A percentile compares a stretch with the other conserved stretches of the same genome.
phyloP scores from a whole-genome alignment of 2,888 invertebrate genomes.

The Drosophila nr. perissopoda region DNA sequence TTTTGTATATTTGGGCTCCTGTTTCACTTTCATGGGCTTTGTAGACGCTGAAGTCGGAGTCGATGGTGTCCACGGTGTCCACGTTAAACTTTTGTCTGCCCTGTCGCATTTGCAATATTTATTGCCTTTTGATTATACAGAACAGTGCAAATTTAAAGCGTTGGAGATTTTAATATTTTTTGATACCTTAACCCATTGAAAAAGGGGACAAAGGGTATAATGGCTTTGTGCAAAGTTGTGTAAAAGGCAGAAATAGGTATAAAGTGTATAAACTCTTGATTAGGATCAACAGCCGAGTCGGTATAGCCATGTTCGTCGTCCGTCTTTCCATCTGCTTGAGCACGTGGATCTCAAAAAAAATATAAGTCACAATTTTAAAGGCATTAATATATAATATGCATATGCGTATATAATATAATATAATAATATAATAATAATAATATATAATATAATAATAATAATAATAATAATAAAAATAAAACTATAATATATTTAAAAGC shows the following conservation, averaged over 20 bases:
- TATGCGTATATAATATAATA: no score
- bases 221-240: not conserved
- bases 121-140: conserved; percentile 73
- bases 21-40: conserved; percentile 56
- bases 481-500: not conserved
- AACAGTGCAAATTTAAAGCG: conserved; percentile 9
- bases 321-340: no score
- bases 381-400: no score
- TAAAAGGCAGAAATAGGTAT: not conserved
- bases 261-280: not conserved
- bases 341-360: no score
- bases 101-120: conserved; percentile 76
- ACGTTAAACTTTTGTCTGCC: conserved; percentile 65
- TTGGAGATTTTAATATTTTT: not conserved
- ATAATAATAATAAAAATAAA: not conserved
- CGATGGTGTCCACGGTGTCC: conserved; percentile 36
- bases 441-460: not conserved
- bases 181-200: not conserved
- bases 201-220: not conserved
- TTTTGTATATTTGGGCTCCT: conserved; percentile 12
- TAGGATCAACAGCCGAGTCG: not conserved
- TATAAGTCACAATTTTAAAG: no score
- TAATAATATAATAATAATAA: not conserved
- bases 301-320: not conserved
- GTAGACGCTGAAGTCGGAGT: conserved; percentile 11